A percentile compares a stretch with the other conserved stretches of the same genome.
Conservation (phyloP, 2,888 invertebrate species). For the Chrysotoxum bicinctum region DNA sequence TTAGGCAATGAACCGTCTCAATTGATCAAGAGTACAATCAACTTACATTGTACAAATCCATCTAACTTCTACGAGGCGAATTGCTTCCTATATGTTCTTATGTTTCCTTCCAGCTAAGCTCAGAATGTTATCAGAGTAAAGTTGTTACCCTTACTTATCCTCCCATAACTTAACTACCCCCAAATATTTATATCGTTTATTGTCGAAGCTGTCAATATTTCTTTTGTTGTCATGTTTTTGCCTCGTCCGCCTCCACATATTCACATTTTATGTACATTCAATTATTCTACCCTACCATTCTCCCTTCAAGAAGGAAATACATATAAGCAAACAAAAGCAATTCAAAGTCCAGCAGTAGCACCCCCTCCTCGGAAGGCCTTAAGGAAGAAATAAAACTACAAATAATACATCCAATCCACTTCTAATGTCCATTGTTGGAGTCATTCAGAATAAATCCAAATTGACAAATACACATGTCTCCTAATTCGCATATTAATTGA, state of each 20-base stretch:
- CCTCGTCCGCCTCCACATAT: background rate
- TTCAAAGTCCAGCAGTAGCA: background rate
- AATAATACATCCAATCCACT: slow-evolving; percentile 38
- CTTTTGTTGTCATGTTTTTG: slow-evolving; percentile 42
- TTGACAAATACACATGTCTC: slow-evolving; percentile 73
- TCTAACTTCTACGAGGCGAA: background rate
- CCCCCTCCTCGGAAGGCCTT: background rate
- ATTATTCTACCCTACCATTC: slow-evolving; percentile 36
- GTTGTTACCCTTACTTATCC: slow-evolving; percentile 1
- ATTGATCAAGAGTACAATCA: background rate
- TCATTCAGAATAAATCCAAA: slow-evolving; percentile 64
- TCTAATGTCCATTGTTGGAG: slow-evolving; percentile 57
- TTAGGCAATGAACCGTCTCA: background rate
- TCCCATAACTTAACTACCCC: background rate
- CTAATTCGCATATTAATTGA: slow-evolving; percentile 77
- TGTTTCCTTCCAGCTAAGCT: background rate
- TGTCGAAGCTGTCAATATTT: slow-evolving; percentile 62
- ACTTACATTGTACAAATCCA: background rate
- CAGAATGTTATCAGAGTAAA: background rate
- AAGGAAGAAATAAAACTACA: slow-evolving; percentile 27
- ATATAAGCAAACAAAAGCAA: slow-evolving; percentile 17
- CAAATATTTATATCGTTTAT: slow-evolving; percentile 39
- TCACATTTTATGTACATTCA: slow-evolving; percentile 13
- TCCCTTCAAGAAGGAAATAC: slow-evolving; percentile 16
- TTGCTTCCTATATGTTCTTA: background rate